phyloP scores from a whole-genome alignment of 1,140 invertebrate species.

The Tenebrio molitor region DNA sequence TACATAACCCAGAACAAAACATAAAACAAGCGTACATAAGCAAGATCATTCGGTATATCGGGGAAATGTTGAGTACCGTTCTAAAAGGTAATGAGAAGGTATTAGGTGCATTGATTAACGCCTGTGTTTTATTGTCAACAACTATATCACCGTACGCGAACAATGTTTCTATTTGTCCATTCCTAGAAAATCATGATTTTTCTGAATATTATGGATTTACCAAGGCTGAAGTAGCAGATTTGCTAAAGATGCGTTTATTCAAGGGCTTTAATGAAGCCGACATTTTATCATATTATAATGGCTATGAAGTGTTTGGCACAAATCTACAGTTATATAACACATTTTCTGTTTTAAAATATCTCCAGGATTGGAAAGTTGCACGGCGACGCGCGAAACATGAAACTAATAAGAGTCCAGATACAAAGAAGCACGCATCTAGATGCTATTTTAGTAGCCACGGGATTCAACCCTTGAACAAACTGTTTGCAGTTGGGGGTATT shows the following conservation, averaged over 20 bases:
- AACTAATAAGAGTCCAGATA: constrained; percentile 9
- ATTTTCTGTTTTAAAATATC: constrained; percentile 22
- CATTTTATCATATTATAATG: constrained; percentile 23
- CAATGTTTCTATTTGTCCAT: constrained; percentile 17
- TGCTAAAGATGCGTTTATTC: constrained; percentile 18
- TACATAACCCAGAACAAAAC: constrained; percentile 2
- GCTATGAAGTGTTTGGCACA: constrained; percentile 10
- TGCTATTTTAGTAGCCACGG: constrained; percentile 15
- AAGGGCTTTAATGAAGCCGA: constrained; percentile 1
- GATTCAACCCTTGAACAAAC: constrained; percentile 14
- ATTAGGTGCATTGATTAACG: constrained; percentile 16
- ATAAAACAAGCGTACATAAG: neutral
- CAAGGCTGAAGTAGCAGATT: constrained; percentile 15
- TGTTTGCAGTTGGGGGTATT: constrained; percentile 1
- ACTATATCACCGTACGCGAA: constrained; percentile 31
- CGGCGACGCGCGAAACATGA: neutral
- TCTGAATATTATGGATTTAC: constrained; percentile 36
- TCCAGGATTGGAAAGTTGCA: constrained; percentile 8
- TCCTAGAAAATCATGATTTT: constrained; percentile 26
- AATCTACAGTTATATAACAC: constrained; percentile 21
- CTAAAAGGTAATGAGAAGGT: constrained; percentile 27
- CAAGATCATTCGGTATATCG: neutral
- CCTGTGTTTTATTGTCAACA: constrained; percentile 26
- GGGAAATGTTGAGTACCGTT: neutral
- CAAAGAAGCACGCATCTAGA: constrained; percentile 6